Percentiles rank a stretch among this genome's conserved stretches.
Conservation (phyloP, 2,797 vertebrate genomes). For the Dallia pectoralis region DNA sequence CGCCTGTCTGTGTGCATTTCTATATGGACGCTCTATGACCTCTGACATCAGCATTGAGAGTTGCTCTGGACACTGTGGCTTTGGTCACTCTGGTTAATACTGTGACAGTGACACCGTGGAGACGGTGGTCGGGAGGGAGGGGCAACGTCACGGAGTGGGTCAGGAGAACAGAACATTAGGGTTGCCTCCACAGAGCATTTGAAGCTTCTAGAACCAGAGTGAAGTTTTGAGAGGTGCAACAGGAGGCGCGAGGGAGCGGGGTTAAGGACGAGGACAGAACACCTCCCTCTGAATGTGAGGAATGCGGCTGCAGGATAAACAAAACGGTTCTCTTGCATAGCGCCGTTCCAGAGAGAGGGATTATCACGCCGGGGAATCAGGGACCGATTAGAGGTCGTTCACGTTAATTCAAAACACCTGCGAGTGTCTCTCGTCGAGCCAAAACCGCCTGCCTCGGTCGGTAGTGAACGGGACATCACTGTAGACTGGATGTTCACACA, state of each 20-base stretch:
- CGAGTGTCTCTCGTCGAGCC: no score
- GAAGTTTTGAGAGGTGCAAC: not conserved
- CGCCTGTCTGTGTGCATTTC: constrained; percentile 58
- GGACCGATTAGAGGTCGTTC: not conserved
- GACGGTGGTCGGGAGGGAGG: no score
- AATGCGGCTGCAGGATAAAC: not conserved
- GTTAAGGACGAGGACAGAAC: not conserved
- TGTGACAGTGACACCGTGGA: not conserved
- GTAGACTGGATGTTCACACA: no score
- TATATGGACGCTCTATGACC: constrained; percentile 60
- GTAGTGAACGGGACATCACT: no score
- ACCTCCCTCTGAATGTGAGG: not conserved
- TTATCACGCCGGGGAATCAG: not conserved
- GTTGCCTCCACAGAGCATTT: not conserved
- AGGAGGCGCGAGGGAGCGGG: not conserved
- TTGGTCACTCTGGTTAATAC: constrained; percentile 16
- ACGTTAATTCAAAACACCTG: not conserved
- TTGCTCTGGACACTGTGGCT: constrained; percentile 58
- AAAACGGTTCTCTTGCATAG: not conserved
- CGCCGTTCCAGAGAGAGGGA: not conserved
- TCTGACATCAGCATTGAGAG: constrained; percentile 65
- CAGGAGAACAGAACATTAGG: not conserved
- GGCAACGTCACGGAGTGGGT: no score
- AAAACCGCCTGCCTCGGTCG: no score
- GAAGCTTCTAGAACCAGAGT: not conserved